phyloP scores from a whole-genome alignment of 2,113 vertebrate species.

The Protobothrops flavoviridis region DNA sequence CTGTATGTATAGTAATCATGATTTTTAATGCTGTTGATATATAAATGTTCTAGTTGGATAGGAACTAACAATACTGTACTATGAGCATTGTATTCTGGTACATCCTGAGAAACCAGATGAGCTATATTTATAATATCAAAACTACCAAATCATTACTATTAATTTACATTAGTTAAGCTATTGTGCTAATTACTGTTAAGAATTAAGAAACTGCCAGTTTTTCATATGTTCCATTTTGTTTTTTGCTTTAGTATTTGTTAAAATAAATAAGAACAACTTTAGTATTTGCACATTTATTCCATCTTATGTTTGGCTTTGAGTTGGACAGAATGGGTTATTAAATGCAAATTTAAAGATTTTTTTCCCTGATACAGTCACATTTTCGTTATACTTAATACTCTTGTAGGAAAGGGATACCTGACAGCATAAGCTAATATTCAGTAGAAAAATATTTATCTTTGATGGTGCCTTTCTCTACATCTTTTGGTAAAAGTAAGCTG shows the following conservation, averaged over 20 bases:
- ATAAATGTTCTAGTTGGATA: constrained; percentile 32
- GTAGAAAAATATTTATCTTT: background rate
- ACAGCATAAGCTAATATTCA: background rate
- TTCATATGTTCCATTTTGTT: constrained; percentile 51
- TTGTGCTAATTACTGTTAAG: constrained; percentile 67
- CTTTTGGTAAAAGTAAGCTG: background rate
- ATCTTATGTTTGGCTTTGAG: background rate
- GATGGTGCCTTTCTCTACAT: background rate
- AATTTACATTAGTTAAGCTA: constrained; percentile 48
- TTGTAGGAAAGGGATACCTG: background rate
- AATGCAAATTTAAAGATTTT: background rate
- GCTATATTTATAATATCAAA: constrained; percentile 60
- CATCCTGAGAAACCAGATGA: constrained; percentile 38
- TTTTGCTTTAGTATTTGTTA: constrained; percentile 60
- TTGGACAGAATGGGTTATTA: background rate
- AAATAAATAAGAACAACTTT: constrained; percentile 40
- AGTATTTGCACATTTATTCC: constrained; percentile 18
- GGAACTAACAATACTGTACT: constrained; percentile 46
- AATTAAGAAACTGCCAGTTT: constrained; percentile 53
- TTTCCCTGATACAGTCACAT: background rate
- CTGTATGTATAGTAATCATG: constrained; percentile 62
- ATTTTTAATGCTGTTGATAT: constrained; percentile 39
- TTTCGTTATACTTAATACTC: background rate
- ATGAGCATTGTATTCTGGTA: constrained; percentile 50
- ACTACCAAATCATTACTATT: constrained; percentile 23